Percentiles rank a stretch among this genome's conserved stretches.
Evolutionary conservation across 2,113 vertebrate species (phyloP).

Genomic region (Asarcornis scutulata): DNA sequence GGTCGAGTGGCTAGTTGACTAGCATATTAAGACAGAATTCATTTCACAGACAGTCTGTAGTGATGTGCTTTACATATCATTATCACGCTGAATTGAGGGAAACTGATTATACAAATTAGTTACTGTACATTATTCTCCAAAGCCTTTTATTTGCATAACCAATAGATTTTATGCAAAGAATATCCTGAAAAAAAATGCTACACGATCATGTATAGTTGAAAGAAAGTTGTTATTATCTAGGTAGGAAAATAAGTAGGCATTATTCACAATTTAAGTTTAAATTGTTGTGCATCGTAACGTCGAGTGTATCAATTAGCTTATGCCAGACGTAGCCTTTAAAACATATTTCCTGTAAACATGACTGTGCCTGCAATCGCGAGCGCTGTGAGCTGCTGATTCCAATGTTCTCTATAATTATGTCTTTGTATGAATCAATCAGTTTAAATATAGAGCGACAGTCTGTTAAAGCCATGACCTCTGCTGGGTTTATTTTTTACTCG

Average conservation of each 20-base stretch:
- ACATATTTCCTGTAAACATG: constrained; percentile 38
- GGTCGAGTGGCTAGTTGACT: constrained; percentile 67
- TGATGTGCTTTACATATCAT: constrained; percentile 42
- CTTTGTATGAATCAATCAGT: constrained; percentile 70
- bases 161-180: constrained; percentile 64
- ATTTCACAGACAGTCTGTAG: constrained; percentile 65
- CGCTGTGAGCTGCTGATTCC: constrained; percentile 40
- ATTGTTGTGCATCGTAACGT: neutral
- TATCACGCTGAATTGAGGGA: constrained; percentile 32
- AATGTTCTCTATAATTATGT: constrained; percentile 58
- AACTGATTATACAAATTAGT: constrained; percentile 72
- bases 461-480: constrained; percentile 64
- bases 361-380: neutral
- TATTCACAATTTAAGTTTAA: constrained; percentile 34
- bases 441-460: constrained; percentile 70
- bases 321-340: neutral
- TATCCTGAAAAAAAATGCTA: constrained; percentile 60
- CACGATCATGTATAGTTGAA: constrained; percentile 19
- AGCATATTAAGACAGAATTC: constrained; percentile 74
- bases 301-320: constrained; percentile 22
- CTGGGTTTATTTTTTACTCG: constrained; percentile 67
- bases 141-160: constrained; percentile 61
- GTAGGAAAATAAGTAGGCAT: neutral
- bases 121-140: constrained; percentile 58
- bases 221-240: constrained; percentile 33